Evolutionary conservation across 2,113 vertebrate species (phyloP).

Genomic region (Dicerorhinus sumatrensis): DNA sequence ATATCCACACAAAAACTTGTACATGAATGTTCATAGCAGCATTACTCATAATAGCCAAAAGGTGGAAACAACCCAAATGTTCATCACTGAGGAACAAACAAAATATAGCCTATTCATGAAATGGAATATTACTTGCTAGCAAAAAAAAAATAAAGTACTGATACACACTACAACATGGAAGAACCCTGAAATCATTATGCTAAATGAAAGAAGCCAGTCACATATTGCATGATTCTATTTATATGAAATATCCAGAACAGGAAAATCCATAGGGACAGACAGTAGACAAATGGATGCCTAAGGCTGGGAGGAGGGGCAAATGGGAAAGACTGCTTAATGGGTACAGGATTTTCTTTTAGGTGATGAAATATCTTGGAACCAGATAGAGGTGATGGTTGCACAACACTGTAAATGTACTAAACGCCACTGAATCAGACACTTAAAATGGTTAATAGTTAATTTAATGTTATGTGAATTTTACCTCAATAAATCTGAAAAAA

Average conservation of each 20-base stretch:
- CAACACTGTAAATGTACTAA: neutral
- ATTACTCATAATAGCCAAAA: neutral
- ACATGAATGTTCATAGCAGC: neutral
- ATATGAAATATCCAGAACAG: neutral
- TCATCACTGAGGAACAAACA: neutral
- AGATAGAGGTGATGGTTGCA: neutral
- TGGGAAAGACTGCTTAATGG: neutral
- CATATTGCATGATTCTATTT: neutral
- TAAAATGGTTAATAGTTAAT: neutral
- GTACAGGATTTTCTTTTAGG: neutral
- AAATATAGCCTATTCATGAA: neutral
- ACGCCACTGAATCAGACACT: neutral
- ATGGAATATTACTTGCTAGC: neutral
- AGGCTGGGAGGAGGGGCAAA: neutral
- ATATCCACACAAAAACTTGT: neutral
- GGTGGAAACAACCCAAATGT: neutral
- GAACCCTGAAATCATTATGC: neutral
- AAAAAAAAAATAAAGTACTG: neutral
- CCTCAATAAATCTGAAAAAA: neutral
- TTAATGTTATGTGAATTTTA: neutral
- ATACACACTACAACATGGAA: neutral
- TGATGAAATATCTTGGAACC: neutral
- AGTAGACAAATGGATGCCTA: neutral
- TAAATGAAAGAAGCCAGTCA: neutral
- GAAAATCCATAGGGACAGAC: neutral